Base-by-base conservation (phyloP, 2,797 vertebrate genomes). In the Lithobates sylvaticus region DNA sequence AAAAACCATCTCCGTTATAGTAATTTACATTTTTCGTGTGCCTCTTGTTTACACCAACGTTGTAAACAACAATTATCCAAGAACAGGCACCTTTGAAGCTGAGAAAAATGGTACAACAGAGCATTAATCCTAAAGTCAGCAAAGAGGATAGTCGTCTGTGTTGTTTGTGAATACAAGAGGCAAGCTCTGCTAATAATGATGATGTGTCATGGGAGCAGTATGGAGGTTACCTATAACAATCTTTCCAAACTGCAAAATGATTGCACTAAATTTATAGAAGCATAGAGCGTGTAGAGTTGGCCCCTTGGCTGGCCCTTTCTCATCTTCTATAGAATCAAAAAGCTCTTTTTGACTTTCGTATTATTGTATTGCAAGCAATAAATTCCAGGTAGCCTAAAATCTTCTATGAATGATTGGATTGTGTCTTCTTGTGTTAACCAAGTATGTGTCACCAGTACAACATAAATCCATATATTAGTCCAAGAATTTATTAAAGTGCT, bases 1-100 rank as follows among this genome's bases (percentile, higher is more conserved):
- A 79, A 87, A 84, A 87, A 84, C 76, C 76, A 74, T n/a, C 61
- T 68, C 68, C n/a, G 70, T 84, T 87, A 58, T 39, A n/a, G 61
- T 79, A 70, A 84, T 87, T 87, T 61, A 70, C 81, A 83, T 84
- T 79, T 78, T 86, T 65, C 78, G 58, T 78, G 50, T 58, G 81
- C 29, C 68, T 84, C 86, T 79, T 87, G 44, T 83, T 87, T 84
- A 79, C 61, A 61, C 77, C 75, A 76, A 75, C 36, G 65, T 68
- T 39, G 61, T 79, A 75, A 87, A 87, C 69, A 87, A 75, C 81
- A 72, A 79, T 84, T 87, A 79, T 58, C 69, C 58, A 71, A 73
- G 61, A 87, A 81, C n/a, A 32, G n/a, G 61, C 78, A 69, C 32
- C 42, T 78, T 78, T 83, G 67, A 84, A 84, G 69, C 29, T 61